Conservation (phyloP, 2,888 invertebrate genomes). For the Cheilosia pagana region DNA sequence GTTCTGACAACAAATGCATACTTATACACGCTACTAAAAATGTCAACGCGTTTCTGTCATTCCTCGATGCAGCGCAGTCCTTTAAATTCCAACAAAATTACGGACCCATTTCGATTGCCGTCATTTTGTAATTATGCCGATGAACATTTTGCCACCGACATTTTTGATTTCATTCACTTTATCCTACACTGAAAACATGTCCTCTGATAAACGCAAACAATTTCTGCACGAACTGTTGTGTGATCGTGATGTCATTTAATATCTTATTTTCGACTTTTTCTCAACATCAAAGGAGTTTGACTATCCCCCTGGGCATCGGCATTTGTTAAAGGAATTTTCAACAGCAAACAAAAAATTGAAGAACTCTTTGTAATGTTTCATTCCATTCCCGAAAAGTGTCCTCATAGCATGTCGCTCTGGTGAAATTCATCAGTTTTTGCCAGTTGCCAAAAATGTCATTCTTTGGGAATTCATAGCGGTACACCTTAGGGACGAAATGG, state of each 20-base stretch:
- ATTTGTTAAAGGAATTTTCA: not conserved
- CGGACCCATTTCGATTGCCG: not conserved
- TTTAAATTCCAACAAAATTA: slow-evolving; percentile 23
- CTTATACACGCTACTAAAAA: not conserved
- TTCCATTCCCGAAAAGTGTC: slow-evolving; percentile 22
- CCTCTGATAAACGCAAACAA: too few species aligned
- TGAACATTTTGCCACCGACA: slow-evolving; percentile 14
- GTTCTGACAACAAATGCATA: too few species aligned
- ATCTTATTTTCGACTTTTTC: slow-evolving; percentile 14
- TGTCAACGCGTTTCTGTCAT: slow-evolving; percentile 34
- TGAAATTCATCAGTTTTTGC: slow-evolving; percentile 26
- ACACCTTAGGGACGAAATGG: slow-evolving; percentile 13
- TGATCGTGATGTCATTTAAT: slow-evolving; percentile 33
- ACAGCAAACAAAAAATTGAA: not conserved
- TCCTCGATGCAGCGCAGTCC: not conserved
- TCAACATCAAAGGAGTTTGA: not conserved
- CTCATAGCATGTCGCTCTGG: slow-evolving; percentile 26
- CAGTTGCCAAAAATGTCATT: slow-evolving; percentile 21
- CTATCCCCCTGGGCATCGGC: not conserved
- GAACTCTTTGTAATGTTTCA: not conserved
- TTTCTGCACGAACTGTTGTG: slow-evolving; percentile 21
- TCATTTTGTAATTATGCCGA: slow-evolving; percentile 10
- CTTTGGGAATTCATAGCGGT: slow-evolving; percentile 17
- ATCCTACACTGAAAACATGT: too few species aligned
- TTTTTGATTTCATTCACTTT: slow-evolving; percentile 16